A percentile compares a stretch with the other conserved stretches of the same genome.
Evolutionary conservation across 2,888 invertebrate species (phyloP).

Genomic region (Agriopis leucophaearia): DNA sequence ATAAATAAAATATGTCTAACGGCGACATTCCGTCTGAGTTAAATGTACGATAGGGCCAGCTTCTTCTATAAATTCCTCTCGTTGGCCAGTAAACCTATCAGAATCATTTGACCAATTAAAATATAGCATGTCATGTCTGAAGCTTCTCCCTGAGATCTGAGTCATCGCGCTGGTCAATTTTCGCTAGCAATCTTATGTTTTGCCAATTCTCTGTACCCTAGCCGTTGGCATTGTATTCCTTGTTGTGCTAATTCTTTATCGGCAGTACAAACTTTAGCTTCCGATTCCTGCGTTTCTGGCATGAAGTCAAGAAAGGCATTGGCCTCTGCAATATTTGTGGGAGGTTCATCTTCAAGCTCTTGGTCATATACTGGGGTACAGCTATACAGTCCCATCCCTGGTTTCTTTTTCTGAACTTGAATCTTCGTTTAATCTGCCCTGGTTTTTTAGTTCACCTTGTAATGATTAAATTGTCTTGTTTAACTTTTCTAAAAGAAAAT

Average conservation of each 20-base stretch:
- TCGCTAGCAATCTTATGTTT: constrained; percentile 3
- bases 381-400: background rate
- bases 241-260: background rate
- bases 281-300: background rate
- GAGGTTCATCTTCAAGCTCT: background rate
- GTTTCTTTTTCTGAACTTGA: background rate
- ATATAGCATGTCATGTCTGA: too few species aligned
- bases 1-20: too few species aligned
- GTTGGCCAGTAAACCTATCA: too few species aligned
- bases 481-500: background rate
- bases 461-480: background rate
- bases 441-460: background rate
- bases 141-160: too few species aligned
- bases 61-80: too few species aligned
- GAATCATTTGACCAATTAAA: too few species aligned
- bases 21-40: too few species aligned
- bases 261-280: background rate
- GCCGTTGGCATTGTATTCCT: background rate
- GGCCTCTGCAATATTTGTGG: background rate
- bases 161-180: too few species aligned
- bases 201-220: background rate
- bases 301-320: background rate
- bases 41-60: too few species aligned
- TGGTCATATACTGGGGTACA: background rate
- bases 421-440: background rate